These are phyloP conservation scores for Protosalanx chinensis DNA, from an alignment of 2,797 vertebrate genomes.

Conservation along the genomic window DNA sequence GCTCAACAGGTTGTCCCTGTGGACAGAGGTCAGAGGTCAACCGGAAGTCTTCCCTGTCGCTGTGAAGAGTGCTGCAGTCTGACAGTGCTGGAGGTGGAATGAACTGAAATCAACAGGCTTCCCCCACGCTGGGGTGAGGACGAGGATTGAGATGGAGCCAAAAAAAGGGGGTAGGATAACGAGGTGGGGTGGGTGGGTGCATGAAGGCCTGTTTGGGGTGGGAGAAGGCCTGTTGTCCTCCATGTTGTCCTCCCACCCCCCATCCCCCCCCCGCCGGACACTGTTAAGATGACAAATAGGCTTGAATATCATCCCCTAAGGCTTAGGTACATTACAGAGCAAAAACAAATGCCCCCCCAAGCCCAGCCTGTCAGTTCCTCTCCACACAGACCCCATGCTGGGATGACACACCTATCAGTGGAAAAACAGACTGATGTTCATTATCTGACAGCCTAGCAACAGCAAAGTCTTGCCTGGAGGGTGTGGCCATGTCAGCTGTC, in stretches of 20 bases:
- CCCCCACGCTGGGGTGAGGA: too few species aligned
- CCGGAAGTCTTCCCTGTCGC: neutral
- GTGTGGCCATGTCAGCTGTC: constrained; percentile 40
- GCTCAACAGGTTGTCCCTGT: constrained; percentile 89
- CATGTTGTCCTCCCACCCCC: constrained; percentile 13
- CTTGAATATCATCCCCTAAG: too few species aligned
- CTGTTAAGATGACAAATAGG: too few species aligned
- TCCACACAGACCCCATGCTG: too few species aligned
- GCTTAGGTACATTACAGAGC: too few species aligned
- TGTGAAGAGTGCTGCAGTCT: neutral
- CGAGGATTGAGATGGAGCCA: neutral
- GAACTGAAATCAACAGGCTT: too few species aligned
- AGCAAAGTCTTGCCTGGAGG: neutral
- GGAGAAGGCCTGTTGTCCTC: neutral
- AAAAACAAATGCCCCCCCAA: too few species aligned
- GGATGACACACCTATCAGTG: too few species aligned
- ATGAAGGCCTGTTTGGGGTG: neutral
- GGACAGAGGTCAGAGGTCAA: constrained; percentile 21
- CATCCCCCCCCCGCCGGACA: neutral
- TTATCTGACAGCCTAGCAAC: neutral
- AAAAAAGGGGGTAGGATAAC: neutral
- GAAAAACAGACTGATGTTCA: neutral
- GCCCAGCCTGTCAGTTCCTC: too few species aligned
- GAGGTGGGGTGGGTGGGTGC: neutral
- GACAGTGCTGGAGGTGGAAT: too few species aligned